phyloP scores from a whole-genome alignment of 2,113 vertebrate species.

The Hemiscyllium ocellatum region DNA sequence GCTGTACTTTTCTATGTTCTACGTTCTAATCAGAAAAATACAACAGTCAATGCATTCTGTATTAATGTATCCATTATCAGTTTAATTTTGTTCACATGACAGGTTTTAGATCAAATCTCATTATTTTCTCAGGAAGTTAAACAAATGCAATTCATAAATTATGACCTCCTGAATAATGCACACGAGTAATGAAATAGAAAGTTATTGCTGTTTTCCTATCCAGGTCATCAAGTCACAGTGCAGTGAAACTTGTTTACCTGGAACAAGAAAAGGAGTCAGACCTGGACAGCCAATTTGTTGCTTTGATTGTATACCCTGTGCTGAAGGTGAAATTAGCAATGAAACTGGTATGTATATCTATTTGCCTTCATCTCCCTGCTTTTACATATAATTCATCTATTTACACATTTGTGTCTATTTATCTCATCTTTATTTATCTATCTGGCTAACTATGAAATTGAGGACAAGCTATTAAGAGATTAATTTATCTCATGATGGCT shows the following conservation, averaged over 20 bases:
- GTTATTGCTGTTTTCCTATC: neutral
- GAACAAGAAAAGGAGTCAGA: slow-evolving; percentile 53
- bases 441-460: neutral
- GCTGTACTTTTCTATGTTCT: too few relatives aligned
- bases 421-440: neutral
- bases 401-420: neutral
- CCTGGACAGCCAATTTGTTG: slow-evolving; percentile 54
- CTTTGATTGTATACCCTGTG: slow-evolving; percentile 61
- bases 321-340: slow-evolving; percentile 60
- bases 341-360: slow-evolving; percentile 48
- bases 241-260: slow-evolving; percentile 41
- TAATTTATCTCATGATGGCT: neutral
- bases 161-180: neutral
- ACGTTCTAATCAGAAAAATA: neutral
- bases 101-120: neutral
- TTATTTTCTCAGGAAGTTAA: neutral
- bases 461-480: neutral
- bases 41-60: neutral
- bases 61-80: neutral
- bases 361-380: neutral
- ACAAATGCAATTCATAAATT: neutral
- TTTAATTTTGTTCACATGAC: neutral
- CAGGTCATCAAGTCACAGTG: neutral
- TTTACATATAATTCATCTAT: neutral
- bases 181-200: neutral